Evolutionary conservation across 2,113 vertebrate species (phyloP).

Genomic region (Beaufortia kweichowensis): DNA sequence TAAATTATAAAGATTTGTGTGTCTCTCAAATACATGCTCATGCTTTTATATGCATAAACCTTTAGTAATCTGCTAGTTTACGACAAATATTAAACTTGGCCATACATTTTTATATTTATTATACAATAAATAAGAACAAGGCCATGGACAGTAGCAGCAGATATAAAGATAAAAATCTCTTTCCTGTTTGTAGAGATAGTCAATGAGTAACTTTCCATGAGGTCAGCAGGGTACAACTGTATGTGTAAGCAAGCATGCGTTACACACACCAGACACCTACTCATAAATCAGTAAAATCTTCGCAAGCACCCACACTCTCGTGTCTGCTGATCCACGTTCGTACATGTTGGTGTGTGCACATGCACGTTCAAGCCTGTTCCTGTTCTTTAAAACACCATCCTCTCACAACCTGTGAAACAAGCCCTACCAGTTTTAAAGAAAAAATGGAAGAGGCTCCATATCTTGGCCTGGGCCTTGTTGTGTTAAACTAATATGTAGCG

Average conservation of each 20-base stretch:
- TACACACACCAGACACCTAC: conserved; percentile 15
- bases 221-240: conserved; percentile 21
- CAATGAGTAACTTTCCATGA: conserved; percentile 48
- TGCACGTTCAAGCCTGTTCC: conserved; percentile 67
- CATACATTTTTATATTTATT: too few relatives aligned
- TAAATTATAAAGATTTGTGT: too few relatives aligned
- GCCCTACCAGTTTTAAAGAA: conserved; percentile 65
- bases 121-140: conserved; percentile 5
- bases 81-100: not conserved
- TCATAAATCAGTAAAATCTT: conserved; percentile 55
- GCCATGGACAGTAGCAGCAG: not conserved
- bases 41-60: not conserved
- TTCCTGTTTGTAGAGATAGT: conserved; percentile 24
- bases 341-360: conserved; percentile 19
- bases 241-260: conserved; percentile 1
- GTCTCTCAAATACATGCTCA: too few relatives aligned
- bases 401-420: conserved; percentile 49
- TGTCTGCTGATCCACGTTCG: conserved; percentile 40
- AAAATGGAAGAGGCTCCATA: conserved; percentile 21
- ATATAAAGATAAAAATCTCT: conserved; percentile 5
- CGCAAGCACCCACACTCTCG: conserved; percentile 43
- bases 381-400: conserved; percentile 36
- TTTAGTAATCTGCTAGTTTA: too few relatives aligned
- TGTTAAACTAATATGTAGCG: not conserved
- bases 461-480: conserved; percentile 23